These are phyloP conservation scores for Panzeria rudis DNA, from an alignment of 2,888 invertebrate genomes.

Conservation along the genomic window DNA sequence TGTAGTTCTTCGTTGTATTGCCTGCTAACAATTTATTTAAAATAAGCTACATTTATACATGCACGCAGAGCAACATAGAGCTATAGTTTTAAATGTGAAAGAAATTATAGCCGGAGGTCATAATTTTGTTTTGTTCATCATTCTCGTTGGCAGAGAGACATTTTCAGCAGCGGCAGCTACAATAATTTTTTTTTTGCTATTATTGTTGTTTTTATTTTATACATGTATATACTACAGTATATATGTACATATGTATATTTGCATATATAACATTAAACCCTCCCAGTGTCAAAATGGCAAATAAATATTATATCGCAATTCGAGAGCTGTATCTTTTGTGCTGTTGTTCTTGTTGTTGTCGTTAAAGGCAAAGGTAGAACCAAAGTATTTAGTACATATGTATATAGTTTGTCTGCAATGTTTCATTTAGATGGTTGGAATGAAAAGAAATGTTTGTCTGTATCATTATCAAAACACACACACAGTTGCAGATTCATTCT, in stretches of 20 bases:
- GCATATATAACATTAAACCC: slow-evolving; percentile 22
- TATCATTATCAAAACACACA: slow-evolving; percentile 16
- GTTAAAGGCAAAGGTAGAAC: slow-evolving; percentile 53
- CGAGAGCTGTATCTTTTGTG: slow-evolving; percentile 33
- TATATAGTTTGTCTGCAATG: slow-evolving; percentile 23
- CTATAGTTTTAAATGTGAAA: slow-evolving; percentile 75
- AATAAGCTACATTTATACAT: slow-evolving; percentile 59
- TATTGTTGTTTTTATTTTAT: slow-evolving; percentile 45
- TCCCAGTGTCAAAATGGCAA: slow-evolving; percentile 23
- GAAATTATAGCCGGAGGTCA: slow-evolving; percentile 73
- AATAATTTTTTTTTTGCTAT: slow-evolving; percentile 38
- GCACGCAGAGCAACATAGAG: not conserved
- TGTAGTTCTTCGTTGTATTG: slow-evolving; percentile 50
- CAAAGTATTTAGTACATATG: slow-evolving; percentile 27
- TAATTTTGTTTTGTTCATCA: slow-evolving; percentile 71
- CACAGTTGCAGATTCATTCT: slow-evolving; percentile 48
- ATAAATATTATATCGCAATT: slow-evolving; percentile 56
- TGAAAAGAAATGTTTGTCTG: slow-evolving; percentile 36
- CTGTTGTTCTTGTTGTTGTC: slow-evolving; percentile 2
- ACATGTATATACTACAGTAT: not conserved
- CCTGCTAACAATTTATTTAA: slow-evolving; percentile 72
- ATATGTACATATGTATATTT: not conserved
- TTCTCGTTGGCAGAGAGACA: slow-evolving; percentile 56
- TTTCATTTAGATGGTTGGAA: slow-evolving; percentile 33
- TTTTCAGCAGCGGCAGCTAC: slow-evolving; percentile 35